phyloP scores from a whole-genome alignment of 2,888 invertebrate genomes.

The Hyposoter dolosus region DNA sequence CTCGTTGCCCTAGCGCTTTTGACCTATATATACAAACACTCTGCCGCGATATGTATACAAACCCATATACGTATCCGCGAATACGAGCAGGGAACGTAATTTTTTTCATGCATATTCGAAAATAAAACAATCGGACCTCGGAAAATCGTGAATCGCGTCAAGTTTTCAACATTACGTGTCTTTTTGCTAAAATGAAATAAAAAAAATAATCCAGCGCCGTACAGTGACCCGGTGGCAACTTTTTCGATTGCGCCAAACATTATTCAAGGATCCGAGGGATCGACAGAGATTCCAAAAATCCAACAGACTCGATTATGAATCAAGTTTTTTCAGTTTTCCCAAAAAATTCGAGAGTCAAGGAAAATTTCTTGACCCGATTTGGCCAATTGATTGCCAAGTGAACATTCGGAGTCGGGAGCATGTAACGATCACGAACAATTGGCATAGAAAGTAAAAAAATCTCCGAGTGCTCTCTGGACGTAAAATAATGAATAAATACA shows the following conservation, averaged over 20 bases:
- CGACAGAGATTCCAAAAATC: neutral
- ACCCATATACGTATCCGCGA: neutral
- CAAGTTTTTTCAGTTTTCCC: neutral
- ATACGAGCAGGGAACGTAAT: neutral
- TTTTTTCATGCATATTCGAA: neutral
- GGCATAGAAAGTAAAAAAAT: neutral
- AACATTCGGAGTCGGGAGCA: too few relatives aligned
- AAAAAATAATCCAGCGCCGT: too few relatives aligned
- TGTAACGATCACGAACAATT: neutral
- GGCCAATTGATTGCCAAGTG: too few relatives aligned
- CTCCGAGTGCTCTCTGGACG: neutral
- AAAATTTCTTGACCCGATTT: too few relatives aligned
- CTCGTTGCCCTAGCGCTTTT: constrained; percentile 37
- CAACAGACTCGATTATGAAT: neutral
- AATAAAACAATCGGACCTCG: neutral
- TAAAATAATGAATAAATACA: constrained; percentile 1
- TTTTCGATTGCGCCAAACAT: too few relatives aligned
- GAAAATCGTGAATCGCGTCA: neutral
- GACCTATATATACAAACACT: constrained; percentile 32
- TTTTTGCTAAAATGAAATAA: too few relatives aligned
- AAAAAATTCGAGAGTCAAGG: neutral
- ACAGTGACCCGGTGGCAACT: too few relatives aligned
- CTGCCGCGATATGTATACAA: neutral
- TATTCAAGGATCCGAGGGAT: too few relatives aligned
- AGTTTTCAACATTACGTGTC: too few relatives aligned